Conservation (phyloP, 2,797 vertebrate species). For the Rhabdophis nuchalis region DNA sequence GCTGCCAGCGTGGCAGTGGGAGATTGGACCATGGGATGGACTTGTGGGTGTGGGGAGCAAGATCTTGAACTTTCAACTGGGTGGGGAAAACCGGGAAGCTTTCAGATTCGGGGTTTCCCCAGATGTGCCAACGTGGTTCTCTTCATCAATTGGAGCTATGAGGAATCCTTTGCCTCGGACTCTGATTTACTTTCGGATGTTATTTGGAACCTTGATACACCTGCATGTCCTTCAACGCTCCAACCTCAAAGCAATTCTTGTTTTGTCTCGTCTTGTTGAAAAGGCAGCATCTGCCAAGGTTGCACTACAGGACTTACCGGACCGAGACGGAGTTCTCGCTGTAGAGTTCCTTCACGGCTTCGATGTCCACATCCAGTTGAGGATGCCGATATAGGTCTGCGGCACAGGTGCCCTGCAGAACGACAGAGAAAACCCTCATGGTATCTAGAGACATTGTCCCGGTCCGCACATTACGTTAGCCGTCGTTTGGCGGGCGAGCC, state of each 20-base stretch:
- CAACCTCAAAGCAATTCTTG: background rate
- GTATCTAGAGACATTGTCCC: background rate
- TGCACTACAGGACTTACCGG: slow-evolving; percentile 71
- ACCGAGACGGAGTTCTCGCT: slow-evolving; percentile 92
- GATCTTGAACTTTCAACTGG: too few relatives aligned
- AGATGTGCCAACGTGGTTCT: too few relatives aligned
- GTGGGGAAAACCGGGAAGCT: too few relatives aligned
- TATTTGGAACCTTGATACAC: too few relatives aligned
- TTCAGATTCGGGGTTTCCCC: too few relatives aligned
- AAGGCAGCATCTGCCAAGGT: background rate
- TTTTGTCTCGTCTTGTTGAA: background rate
- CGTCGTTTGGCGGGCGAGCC: background rate
- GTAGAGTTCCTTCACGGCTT: slow-evolving; percentile 98
- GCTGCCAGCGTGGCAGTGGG: too few relatives aligned
- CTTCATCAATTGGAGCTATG: too few relatives aligned
- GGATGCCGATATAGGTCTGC: slow-evolving; percentile 97
- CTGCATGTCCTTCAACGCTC: background rate
- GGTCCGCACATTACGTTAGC: background rate
- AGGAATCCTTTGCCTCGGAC: too few relatives aligned
- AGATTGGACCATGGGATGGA: too few relatives aligned
- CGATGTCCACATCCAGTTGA: slow-evolving; percentile 95
- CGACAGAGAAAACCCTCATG: background rate
- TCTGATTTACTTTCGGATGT: too few relatives aligned
- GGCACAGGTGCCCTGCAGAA: slow-evolving; percentile 87
- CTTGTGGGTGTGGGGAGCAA: too few relatives aligned